Conservation (phyloP, 2,888 invertebrate genomes). For the Platycheirus albimanus region DNA sequence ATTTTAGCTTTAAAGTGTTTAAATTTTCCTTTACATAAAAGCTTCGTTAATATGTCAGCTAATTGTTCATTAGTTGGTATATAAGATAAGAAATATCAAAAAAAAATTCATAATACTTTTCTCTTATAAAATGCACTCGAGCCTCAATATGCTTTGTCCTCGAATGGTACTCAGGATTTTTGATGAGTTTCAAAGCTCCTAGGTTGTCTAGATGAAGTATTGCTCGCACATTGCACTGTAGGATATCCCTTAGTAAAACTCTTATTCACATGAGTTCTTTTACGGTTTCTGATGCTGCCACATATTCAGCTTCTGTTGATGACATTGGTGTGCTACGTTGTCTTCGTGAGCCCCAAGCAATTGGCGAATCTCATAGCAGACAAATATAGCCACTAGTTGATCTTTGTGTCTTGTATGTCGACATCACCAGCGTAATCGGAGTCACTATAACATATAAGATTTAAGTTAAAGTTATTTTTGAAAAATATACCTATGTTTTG, state of each 20-base stretch:
- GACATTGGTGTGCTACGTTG: background rate
- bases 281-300: slow-evolving; percentile 76
- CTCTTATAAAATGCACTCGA: slow-evolving; percentile 47
- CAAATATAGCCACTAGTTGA: slow-evolving; percentile 73
- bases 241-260: background rate
- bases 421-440: slow-evolving; percentile 73
- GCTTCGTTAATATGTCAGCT: background rate
- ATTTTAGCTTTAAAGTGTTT: background rate
- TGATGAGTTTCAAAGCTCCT: slow-evolving; percentile 68
- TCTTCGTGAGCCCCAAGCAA: slow-evolving; percentile 77
- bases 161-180: slow-evolving; percentile 52
- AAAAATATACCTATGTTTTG: slow-evolving; percentile 25
- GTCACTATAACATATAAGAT: slow-evolving; percentile 40
- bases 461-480: slow-evolving; percentile 15
- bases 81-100: slow-evolving; percentile 3
- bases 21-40: background rate
- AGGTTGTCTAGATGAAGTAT: slow-evolving; percentile 72
- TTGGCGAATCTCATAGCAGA: slow-evolving; percentile 59
- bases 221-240: slow-evolving; percentile 5
- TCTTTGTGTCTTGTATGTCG: slow-evolving; percentile 63
- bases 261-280: slow-evolving; percentile 77
- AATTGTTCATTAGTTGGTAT: slow-evolving; percentile 7
- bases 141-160: slow-evolving; percentile 52
- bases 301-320: slow-evolving; percentile 74
- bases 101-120: slow-evolving; percentile 5